Percentiles rank a stretch among this genome's conserved stretches.
Evolutionary conservation across 2,888 invertebrate genomes (phyloP).

Genomic region (Meganola albula): DNA sequence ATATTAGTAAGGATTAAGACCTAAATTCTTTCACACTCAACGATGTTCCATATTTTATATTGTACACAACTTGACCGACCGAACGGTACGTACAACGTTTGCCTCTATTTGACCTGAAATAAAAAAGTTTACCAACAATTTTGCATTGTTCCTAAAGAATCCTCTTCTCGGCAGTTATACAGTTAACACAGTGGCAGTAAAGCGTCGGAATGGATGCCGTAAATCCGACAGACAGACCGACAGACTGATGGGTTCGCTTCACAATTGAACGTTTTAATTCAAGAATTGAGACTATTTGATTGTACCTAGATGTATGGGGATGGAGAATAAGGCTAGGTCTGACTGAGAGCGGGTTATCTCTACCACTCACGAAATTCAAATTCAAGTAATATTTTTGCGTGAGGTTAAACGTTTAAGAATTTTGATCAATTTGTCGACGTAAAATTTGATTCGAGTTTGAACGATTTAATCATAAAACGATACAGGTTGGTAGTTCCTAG

Average conservation of each 20-base stretch:
- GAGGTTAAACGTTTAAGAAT: too few species aligned
- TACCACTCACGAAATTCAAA: too few species aligned
- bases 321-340: slow-evolving; percentile 5
- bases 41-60: too few species aligned
- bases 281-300: slow-evolving; percentile 27
- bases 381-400: too few species aligned
- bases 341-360: slow-evolving; percentile 9
- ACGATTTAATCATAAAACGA: background rate
- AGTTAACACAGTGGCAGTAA: slow-evolving; percentile 21
- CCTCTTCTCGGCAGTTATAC: slow-evolving; percentile 13
- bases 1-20: too few species aligned
- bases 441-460: background rate
- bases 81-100: too few species aligned
- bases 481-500: background rate
- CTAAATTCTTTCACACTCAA: too few species aligned
- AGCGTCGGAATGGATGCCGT: slow-evolving; percentile 14
- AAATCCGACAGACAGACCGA: slow-evolving; percentile 18
- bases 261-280: slow-evolving; percentile 29
- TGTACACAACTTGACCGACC: too few species aligned
- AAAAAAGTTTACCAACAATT: too few species aligned
- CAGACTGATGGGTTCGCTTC: slow-evolving; percentile 11
- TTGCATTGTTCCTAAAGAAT: slow-evolving; percentile 18
- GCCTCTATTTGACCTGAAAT: too few species aligned
- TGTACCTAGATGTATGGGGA: slow-evolving; percentile 12
- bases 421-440: too few species aligned